Evolutionary conservation across 2,888 invertebrate genomes (phyloP).

Genomic region (Leptogaster cylindrica): DNA sequence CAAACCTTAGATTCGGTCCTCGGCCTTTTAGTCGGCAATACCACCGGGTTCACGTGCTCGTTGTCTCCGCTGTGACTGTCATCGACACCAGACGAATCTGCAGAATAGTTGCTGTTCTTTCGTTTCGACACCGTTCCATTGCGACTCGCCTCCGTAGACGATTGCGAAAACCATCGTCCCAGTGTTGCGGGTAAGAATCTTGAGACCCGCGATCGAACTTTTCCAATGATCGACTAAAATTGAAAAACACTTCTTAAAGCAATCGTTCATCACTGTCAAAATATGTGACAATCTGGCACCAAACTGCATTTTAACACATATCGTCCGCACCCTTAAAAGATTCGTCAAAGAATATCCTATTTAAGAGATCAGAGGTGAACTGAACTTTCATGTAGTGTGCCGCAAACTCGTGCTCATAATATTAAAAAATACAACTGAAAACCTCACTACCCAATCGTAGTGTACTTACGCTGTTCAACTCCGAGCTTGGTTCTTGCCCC

Average conservation of each 20-base stretch:
- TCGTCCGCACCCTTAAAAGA: too few relatives aligned
- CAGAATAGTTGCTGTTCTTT: too few relatives aligned
- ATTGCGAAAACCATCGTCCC: conserved; percentile 60
- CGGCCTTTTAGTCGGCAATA: too few relatives aligned
- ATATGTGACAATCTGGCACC: conserved; percentile 1
- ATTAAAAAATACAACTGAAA: too few relatives aligned
- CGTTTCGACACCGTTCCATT: too few relatives aligned
- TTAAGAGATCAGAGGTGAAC: too few relatives aligned
- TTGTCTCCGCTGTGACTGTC: conserved; percentile 50
- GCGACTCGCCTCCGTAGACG: too few relatives aligned
- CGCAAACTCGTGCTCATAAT: too few relatives aligned
- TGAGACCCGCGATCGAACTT: conserved; percentile 58
- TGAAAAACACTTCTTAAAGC: background rate
- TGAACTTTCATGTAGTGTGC: too few relatives aligned
- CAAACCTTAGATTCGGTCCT: too few relatives aligned
- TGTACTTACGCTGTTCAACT: conserved; percentile 46
- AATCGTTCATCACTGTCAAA: background rate
- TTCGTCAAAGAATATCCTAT: too few relatives aligned
- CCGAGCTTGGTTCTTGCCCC: conserved; percentile 37
- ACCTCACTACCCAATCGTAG: background rate
- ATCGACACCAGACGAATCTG: conserved; percentile 43
- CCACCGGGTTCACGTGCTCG: too few relatives aligned
- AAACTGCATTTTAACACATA: background rate
- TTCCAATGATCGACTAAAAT: conserved; percentile 59
- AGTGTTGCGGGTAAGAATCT: conserved; percentile 58